These are phyloP conservation scores for Caprella mutica DNA, from an alignment of 2,888 invertebrate genomes.

Conservation along the genomic window DNA sequence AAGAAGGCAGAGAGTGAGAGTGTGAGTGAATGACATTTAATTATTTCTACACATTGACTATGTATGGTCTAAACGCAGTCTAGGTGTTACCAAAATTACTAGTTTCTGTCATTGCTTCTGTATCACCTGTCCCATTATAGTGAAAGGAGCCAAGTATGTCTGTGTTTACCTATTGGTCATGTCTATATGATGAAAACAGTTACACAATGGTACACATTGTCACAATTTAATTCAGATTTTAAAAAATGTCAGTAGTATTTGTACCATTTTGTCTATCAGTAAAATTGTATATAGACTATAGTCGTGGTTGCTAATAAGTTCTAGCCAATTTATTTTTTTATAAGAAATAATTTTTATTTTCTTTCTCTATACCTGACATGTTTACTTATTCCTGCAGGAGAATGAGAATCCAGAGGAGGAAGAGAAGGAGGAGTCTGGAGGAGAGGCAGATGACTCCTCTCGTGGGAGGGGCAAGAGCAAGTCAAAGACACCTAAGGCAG, in stretches of 20 bases:
- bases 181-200: neutral
- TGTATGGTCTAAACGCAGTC: neutral
- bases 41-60: neutral
- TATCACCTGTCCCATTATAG: neutral
- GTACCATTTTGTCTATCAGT: neutral
- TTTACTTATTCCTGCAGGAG: constrained; percentile 18
- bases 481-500: constrained; percentile 17
- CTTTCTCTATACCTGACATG: neutral
- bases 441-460: too few species aligned
- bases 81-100: neutral
- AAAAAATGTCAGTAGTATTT: neutral
- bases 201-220: neutral
- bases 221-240: neutral
- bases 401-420: constrained; percentile 26
- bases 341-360: neutral
- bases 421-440: constrained; percentile 23
- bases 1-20: constrained; percentile 82
- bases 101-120: neutral
- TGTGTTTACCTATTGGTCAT: neutral
- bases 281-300: neutral
- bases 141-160: too few species aligned
- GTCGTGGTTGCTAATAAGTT: neutral
- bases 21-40: constrained; percentile 35
- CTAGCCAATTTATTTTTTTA: neutral
- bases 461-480: constrained; percentile 17